Conservation (phyloP, 2,797 vertebrate genomes). For the Caiman crocodilus region DNA sequence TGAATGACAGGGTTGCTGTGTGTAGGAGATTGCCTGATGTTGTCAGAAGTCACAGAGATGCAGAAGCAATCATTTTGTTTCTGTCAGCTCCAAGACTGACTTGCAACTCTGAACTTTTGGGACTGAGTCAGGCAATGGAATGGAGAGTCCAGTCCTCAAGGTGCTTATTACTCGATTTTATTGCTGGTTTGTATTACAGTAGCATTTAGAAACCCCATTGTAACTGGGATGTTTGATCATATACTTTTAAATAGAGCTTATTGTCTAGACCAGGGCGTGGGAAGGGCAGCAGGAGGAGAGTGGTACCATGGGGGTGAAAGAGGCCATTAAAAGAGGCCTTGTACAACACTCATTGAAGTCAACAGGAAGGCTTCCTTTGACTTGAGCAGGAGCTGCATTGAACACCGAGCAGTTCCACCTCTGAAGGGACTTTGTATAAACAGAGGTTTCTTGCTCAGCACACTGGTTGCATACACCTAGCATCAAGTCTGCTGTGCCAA, state of each 20-base stretch:
- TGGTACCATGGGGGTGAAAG: neutral
- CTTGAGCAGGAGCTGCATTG: rapidly evolving
- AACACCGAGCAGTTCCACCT: neutral
- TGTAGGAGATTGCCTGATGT: neutral
- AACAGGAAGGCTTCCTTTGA: neutral
- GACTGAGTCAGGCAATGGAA: neutral
- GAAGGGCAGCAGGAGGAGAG: neutral
- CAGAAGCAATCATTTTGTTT: neutral
- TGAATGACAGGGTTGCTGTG: neutral
- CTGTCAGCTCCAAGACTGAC: neutral
- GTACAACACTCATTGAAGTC: neutral
- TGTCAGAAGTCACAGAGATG: neutral
- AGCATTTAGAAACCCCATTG: neutral
- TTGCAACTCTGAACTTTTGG: neutral
- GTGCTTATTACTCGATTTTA: neutral
- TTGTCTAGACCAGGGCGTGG: neutral
- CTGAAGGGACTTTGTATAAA: neutral
- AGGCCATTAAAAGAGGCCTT: neutral
- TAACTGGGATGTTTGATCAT: neutral
- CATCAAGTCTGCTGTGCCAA: neutral
- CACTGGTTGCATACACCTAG: neutral
- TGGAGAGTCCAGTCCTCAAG: neutral
- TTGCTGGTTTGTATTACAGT: neutral
- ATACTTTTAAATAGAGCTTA: neutral
- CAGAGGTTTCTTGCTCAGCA: neutral